phyloP scores from a whole-genome alignment of 2,113 vertebrate genomes.

The Delphinus delphis region DNA sequence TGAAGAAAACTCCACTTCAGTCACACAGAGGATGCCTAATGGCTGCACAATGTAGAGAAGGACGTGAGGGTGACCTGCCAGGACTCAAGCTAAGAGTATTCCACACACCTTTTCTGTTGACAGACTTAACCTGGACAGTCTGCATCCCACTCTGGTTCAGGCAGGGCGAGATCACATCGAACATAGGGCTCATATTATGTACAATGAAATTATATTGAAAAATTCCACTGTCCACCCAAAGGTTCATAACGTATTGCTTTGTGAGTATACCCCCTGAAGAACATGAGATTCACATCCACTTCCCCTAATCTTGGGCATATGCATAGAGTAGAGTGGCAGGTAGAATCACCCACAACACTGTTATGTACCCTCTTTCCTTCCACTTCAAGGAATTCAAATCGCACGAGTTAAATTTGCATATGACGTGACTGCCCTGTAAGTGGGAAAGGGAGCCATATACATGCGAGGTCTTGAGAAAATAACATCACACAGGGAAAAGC shows the following conservation, averaged over 20 bases:
- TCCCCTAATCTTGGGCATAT: not conserved
- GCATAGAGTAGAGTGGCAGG: not conserved
- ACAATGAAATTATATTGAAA: not conserved
- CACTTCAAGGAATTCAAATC: not conserved
- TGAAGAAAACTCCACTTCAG: not conserved
- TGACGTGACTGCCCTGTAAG: not conserved
- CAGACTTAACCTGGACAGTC: not conserved
- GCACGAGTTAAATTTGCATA: not conserved
- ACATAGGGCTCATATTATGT: not conserved
- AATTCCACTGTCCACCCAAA: not conserved
- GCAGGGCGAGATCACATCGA: not conserved
- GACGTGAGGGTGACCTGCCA: not conserved
- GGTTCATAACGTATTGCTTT: not conserved
- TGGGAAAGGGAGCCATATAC: not conserved
- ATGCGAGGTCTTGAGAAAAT: not conserved
- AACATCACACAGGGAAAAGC: not conserved
- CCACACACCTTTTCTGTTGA: not conserved
- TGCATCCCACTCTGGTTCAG: not conserved
- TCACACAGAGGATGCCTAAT: not conserved
- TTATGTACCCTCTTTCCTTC: not conserved
- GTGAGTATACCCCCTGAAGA: not conserved
- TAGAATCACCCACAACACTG: not conserved
- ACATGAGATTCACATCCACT: not conserved
- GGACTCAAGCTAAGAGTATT: not conserved
- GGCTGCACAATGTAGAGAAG: no score